phyloP scores from a whole-genome alignment of 2,888 invertebrate species.

The Tiphia femorata region DNA sequence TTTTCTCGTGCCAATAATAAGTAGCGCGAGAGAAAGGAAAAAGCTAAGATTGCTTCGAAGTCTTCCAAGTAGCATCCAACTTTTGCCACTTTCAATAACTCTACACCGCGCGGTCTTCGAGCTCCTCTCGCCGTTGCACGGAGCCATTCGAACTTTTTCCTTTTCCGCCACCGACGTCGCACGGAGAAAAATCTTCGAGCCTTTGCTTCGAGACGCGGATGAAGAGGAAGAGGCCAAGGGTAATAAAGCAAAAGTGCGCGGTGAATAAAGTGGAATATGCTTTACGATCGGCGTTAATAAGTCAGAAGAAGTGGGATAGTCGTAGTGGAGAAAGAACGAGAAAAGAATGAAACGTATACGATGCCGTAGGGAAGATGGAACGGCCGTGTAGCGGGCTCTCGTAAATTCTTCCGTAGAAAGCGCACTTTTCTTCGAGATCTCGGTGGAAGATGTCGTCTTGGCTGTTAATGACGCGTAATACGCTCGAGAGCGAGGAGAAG shows the following conservation, averaged over 20 bases:
- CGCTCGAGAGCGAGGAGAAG: background rate
- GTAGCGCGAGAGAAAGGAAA: background rate
- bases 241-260: background rate
- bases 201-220: background rate
- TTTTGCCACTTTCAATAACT: slow-evolving; percentile 26
- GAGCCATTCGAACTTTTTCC: slow-evolving; percentile 27
- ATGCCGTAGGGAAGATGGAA: background rate
- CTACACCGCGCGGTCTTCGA: slow-evolving; percentile 11
- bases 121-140: too few relatives aligned
- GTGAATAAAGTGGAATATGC: background rate
- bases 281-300: background rate
- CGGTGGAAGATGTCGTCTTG: background rate
- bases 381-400: background rate
- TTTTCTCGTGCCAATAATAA: too few relatives aligned
- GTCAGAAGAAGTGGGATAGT: background rate
- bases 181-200: background rate
- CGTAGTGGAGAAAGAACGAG: too few relatives aligned
- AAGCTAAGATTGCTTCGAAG: too few relatives aligned
- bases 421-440: background rate
- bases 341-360: background rate
- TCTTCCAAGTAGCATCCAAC: too few relatives aligned
- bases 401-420: background rate
- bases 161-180: background rate
- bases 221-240: background rate
- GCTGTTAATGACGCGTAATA: slow-evolving; percentile 1